Percentiles rank a stretch among this genome's conserved stretches.
Conservation (phyloP, 2,113 vertebrate species). For the Lepus europaeus region DNA sequence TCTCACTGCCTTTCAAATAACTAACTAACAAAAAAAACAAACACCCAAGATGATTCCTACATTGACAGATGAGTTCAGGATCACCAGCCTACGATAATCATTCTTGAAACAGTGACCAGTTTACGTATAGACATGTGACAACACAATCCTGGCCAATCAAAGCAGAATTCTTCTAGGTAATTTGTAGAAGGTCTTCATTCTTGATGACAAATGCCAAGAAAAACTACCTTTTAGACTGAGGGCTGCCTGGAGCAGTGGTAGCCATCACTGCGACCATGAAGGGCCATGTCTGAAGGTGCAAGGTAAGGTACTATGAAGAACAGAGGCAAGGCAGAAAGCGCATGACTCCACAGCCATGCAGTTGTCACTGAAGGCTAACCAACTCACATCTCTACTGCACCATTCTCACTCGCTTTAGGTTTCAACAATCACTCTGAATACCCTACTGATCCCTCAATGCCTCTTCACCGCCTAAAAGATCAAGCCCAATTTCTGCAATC, state of each 20-base stretch:
- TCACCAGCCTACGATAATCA: constrained; percentile 5
- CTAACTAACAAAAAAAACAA: background rate
- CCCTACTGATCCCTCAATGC: background rate
- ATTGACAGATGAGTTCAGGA: background rate
- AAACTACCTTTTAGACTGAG: background rate
- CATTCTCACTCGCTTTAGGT: background rate
- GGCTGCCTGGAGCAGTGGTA: background rate
- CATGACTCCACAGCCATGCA: background rate
- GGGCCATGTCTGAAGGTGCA: background rate
- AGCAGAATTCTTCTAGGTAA: background rate
- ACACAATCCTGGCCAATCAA: background rate
- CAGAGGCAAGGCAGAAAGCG: background rate
- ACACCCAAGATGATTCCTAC: constrained; percentile 44
- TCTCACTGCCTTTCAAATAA: too few species aligned
- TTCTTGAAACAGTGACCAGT: background rate
- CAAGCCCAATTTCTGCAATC: background rate
- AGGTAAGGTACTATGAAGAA: background rate
- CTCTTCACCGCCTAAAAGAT: background rate
- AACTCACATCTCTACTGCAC: background rate
- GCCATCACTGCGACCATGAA: background rate
- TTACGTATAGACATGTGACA: background rate
- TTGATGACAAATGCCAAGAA: background rate
- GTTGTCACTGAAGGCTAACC: background rate
- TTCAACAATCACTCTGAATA: background rate
- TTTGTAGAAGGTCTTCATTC: background rate